Conservation (phyloP, 2,888 invertebrate species). For the Leptinotarsa rubiginosa region DNA sequence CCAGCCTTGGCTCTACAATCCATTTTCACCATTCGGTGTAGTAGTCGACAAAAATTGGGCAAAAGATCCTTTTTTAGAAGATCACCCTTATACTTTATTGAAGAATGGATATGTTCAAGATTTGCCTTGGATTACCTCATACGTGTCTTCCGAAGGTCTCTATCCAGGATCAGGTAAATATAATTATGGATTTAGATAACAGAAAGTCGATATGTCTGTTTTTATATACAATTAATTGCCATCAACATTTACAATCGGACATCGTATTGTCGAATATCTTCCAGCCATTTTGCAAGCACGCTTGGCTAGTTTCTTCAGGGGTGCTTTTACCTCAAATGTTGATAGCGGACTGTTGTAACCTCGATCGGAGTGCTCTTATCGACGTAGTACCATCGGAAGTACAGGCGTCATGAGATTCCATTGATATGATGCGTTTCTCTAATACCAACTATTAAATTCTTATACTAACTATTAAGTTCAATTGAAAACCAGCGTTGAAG, state of each 20-base stretch:
- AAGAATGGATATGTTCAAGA: conserved; percentile 71
- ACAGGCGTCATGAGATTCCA: no score
- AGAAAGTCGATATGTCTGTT: conserved; percentile 6
- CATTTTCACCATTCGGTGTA: conserved; percentile 80
- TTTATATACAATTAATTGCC: not conserved
- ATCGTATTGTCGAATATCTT: no score
- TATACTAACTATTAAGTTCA: no score
- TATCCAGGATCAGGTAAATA: conserved; percentile 76
- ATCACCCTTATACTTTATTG: conserved; percentile 75
- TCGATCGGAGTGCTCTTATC: no score
- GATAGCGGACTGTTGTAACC: no score
- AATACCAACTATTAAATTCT: no score
- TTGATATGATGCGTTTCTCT: not conserved
- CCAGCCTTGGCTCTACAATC: conserved; percentile 73
- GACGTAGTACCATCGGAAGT: no score
- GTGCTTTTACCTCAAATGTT: no score
- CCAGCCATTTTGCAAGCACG: no score
- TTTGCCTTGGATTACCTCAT: conserved; percentile 77
- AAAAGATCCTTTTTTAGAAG: conserved; percentile 74
- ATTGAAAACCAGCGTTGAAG: no score
- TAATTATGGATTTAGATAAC: not conserved
- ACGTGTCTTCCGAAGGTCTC: conserved; percentile 79
- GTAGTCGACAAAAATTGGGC: conserved; percentile 72
- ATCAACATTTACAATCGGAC: no score
- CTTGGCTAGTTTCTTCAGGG: no score